Base-by-base conservation (phyloP, 2,797 vertebrate species). In the Lagocephalus sceleratus region DNA sequence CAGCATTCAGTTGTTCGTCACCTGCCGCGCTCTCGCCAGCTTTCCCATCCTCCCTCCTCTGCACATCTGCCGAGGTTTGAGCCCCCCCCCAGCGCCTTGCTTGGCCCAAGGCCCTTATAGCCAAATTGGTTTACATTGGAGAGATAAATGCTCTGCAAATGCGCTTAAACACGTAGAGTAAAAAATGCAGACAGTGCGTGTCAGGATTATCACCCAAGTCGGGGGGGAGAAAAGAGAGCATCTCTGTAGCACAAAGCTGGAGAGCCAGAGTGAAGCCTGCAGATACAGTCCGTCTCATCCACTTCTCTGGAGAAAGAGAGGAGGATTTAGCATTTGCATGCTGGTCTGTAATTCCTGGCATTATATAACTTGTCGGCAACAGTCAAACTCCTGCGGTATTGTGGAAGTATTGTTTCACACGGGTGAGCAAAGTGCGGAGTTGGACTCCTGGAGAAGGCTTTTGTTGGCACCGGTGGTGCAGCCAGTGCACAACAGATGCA, bases 61-160 rank as follows among this genome's bases (percentile, higher is more conserved):
- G 65, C 79, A 87, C 87, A 87, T 90, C 86, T 91, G 87, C 89
- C 85, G 42, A 66, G 75, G 85, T 91, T 79, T 81, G 85, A 79
- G 79, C 80, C 88, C 90, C 89, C 84, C 88, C 82, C 63, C 51
- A 47, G 66, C 59, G 61, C 85, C 84, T 80, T 75, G 84, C 86
- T 86, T 87, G 87, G 90, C 90, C 88, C 78, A 61, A 78, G 82
- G 88, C 88, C 88, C 90, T 91, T 89, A 90, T 83, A 91, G 84
- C 88, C 79, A 91, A 92, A 92, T 90, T 92, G 91, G 91, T 91
- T 92, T 92, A 92, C 90, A 92, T 86, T 90, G 87, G 84, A 81
- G 87, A 89, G 90, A 91, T 91, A 92, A 92, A 92, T 90, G 87
- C 89, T 87, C 79, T 82, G 91, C 90, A 92, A 92, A 92, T 91